phyloP scores from a whole-genome alignment of 2,888 invertebrate species.

The Sericinus montela region DNA sequence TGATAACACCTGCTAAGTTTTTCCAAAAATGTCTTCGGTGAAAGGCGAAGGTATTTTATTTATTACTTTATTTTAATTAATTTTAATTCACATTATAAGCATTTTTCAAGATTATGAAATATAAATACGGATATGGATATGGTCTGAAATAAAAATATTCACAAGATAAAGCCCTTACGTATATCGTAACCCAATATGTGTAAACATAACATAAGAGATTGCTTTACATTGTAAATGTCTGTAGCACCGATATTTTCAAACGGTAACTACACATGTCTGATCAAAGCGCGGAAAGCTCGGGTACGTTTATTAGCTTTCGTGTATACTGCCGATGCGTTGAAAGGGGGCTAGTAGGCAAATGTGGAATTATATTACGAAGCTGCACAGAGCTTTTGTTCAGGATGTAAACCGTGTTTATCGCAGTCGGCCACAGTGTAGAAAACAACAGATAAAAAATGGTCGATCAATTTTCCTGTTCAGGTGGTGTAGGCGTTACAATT shows the following conservation, averaged over 20 bases:
- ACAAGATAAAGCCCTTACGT: no score
- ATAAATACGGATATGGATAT: no score
- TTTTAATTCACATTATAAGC: no score
- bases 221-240: neutral
- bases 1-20: no score
- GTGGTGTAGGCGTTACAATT: no score
- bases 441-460: no score
- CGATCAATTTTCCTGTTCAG: no score
- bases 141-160: no score
- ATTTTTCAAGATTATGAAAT: no score
- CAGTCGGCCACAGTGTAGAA: neutral
- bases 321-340: neutral
- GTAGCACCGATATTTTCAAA: neutral
- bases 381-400: slow-evolving; percentile 5
- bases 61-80: no score
- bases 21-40: no score
- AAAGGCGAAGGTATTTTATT: no score
- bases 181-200: neutral
- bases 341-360: slow-evolving; percentile 6
- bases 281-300: slow-evolving; percentile 8
- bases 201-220: neutral
- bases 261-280: neutral
- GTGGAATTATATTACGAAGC: neutral
- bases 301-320: slow-evolving; percentile 11
- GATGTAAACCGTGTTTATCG: slow-evolving; percentile 14